These are phyloP conservation scores for Aspidiotus rigidus DNA, from an alignment of 2,888 invertebrate genomes.

Conservation along the genomic window DNA sequence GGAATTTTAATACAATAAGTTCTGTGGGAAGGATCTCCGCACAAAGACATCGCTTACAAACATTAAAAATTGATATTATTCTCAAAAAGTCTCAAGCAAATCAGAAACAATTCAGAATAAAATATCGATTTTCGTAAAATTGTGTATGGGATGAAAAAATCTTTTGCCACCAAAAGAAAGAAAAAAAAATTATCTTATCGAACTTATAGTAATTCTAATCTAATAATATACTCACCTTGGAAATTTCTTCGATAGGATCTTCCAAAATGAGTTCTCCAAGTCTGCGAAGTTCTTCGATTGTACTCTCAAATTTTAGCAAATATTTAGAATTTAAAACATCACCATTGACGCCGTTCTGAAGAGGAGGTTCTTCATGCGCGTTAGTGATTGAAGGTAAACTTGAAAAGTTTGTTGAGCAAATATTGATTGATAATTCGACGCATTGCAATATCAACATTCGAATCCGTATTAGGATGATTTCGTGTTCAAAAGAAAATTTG, in stretches of 20 bases:
- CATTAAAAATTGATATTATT: too few species aligned
- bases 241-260: constrained; percentile 14
- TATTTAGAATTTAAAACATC: constrained; percentile 11
- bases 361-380: neutral
- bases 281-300: constrained; percentile 17
- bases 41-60: too few species aligned
- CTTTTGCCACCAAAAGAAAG: too few species aligned
- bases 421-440: constrained; percentile 25
- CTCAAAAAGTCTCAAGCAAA: too few species aligned
- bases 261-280: constrained; percentile 1
- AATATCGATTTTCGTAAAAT: too few species aligned
- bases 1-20: neutral
- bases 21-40: too few species aligned
- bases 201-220: neutral
- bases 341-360: constrained; percentile 7
- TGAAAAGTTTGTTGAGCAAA: constrained; percentile 10
- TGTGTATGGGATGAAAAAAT: too few species aligned
- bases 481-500: constrained; percentile 23
- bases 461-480: constrained; percentile 22
- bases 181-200: neutral
- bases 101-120: too few species aligned
- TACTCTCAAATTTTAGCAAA: constrained; percentile 14
- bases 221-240: constrained; percentile 7
- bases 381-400: constrained; percentile 1
- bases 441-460: constrained; percentile 28